Base-by-base conservation (phyloP, 2,113 vertebrate species). In the Gambusia affinis region DNA sequence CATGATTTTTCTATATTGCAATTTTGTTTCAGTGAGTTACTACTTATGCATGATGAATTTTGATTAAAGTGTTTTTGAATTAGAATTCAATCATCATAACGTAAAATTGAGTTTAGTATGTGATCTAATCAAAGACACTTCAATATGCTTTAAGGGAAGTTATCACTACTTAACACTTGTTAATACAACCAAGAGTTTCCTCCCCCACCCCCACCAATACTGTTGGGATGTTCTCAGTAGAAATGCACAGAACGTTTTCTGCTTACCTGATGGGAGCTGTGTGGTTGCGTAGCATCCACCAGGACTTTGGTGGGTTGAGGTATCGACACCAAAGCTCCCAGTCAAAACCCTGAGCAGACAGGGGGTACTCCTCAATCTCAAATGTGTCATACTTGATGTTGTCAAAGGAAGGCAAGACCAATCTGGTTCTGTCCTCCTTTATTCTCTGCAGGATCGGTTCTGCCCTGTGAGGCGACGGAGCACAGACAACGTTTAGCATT, bases 251-350 rank as follows among this genome's bases (percentile, higher is more conserved):
- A 19, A 22, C 1, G 1, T 30, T 12, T 15, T 15, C 24, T 19
- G 3, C 22, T 80, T 73, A 99, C 98, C 97, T 97, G 94, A 99
- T 99, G 0, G 97, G 97, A 60, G 97, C 96, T 0, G 96, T 97
- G 76, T 95, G 92, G 92, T 99, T 98, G 85, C 94, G 96, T 72
- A 96, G 88, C 12, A 94, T 96, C 97, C 97, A 99, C 97, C 97
- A 99, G 12, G 97, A 95, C 75, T 97, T 98, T 0, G 97, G 97
- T 4, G 98, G 97, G 89, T 97, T 98, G 86, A 99, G 93, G 70
- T 99, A 99, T 2, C 97, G 94, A 78, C 98, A 99, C 98, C 98
- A 99, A 61, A 99, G 92, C 82, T 98, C 96, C 98, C 98, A 99
- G 93, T 99, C 97, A 37, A 98, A 99, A 15, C 97, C 97, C 85